Evolutionary conservation across 2,888 invertebrate genomes (phyloP).

Genomic region (Agrilus cyanescens): DNA sequence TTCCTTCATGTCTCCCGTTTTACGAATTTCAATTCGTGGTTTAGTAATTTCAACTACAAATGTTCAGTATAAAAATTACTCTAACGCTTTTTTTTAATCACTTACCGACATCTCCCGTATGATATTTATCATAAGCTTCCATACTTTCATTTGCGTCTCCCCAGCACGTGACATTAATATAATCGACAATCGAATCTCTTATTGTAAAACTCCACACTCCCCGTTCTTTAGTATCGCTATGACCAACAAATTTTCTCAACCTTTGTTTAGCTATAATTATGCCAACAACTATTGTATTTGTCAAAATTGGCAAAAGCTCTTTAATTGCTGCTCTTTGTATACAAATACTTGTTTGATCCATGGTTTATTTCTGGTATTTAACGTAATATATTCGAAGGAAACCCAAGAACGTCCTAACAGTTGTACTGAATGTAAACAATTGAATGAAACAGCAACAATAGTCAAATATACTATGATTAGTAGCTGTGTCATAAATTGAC

Average conservation of each 20-base stretch:
- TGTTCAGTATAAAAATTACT: slow-evolving; percentile 3
- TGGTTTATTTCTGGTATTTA: too few relatives aligned
- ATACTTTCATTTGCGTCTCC: slow-evolving; percentile 51
- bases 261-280: slow-evolving; percentile 55
- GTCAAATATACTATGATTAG: too few relatives aligned
- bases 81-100: neutral
- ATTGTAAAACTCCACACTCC: slow-evolving; percentile 69
- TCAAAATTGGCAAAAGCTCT: slow-evolving; percentile 24
- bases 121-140: slow-evolving; percentile 49
- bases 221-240: slow-evolving; percentile 42
- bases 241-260: slow-evolving; percentile 43
- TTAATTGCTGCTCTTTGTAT: slow-evolving; percentile 25
- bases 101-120: slow-evolving; percentile 59
- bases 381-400: too few relatives aligned
- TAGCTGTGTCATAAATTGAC: too few relatives aligned
- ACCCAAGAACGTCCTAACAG: too few relatives aligned
- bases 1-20: slow-evolving; percentile 43
- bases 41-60: slow-evolving; percentile 53
- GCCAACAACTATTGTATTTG: slow-evolving; percentile 36
- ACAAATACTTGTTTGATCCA: slow-evolving; percentile 11
- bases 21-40: slow-evolving; percentile 47
- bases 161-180: slow-evolving; percentile 69
- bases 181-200: slow-evolving; percentile 58
- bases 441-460: too few relatives aligned
- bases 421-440: too few relatives aligned